phyloP scores from a whole-genome alignment of 2,888 invertebrate species.

The Ichneumon xanthorius region DNA sequence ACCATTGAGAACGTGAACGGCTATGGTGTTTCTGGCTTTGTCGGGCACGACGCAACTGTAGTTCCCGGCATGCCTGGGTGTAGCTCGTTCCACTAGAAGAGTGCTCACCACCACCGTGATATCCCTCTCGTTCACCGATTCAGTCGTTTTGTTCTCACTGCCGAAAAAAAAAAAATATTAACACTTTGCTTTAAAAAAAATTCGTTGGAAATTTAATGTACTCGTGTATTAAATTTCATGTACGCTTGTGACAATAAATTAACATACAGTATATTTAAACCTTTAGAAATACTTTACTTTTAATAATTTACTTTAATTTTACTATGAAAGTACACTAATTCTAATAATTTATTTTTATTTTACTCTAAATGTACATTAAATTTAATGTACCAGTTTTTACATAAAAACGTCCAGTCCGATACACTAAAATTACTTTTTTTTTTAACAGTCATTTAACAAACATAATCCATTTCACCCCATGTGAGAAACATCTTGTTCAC shows the following conservation, averaged over 20 bases:
- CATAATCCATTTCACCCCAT: neutral
- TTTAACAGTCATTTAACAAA: neutral
- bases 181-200: neutral
- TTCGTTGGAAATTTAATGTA: neutral
- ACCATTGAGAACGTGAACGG: slow-evolving; percentile 88
- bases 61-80: slow-evolving; percentile 87
- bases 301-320: no score
- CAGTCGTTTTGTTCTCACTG: slow-evolving; percentile 85
- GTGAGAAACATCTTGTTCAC: neutral
- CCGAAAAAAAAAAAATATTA: slow-evolving; percentile 20
- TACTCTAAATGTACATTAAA: no score
- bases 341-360: no score
- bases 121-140: slow-evolving; percentile 81
- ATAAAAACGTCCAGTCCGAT: no score
- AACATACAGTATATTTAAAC: no score
- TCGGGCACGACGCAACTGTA: slow-evolving; percentile 87
- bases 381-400: no score
- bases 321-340: no score
- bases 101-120: slow-evolving; percentile 85
- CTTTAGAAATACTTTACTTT: no score
- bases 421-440: no score
- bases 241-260: no score
- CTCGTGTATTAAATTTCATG: neutral
- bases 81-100: slow-evolving; percentile 86
- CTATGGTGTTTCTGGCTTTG: slow-evolving; percentile 86